Conservation (phyloP, 2,113 vertebrate genomes). For the Nycticryphes semicollaris region DNA sequence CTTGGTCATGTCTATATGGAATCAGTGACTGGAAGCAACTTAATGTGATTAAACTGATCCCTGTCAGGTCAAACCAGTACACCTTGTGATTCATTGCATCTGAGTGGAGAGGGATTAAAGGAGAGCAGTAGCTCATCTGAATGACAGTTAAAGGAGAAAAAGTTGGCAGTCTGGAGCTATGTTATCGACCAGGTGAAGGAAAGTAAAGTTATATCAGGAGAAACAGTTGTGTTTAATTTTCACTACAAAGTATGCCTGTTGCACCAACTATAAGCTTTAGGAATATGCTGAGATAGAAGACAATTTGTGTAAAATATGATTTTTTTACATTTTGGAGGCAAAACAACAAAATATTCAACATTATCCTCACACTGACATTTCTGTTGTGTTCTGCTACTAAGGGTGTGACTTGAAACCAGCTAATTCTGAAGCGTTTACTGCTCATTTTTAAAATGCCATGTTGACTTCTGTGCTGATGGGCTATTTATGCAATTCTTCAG, state of each 20-base stretch:
- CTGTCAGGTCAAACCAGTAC: background rate
- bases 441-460: background rate
- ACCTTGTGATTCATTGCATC: background rate
- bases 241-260: background rate
- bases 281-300: background rate
- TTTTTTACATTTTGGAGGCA: background rate
- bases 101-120: background rate
- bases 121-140: background rate
- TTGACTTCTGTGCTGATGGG: background rate
- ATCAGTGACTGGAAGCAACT: background rate
- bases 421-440: background rate
- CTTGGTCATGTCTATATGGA: background rate
- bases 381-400: background rate
- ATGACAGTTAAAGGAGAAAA: background rate
- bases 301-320: background rate
- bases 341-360: background rate
- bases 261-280: background rate
- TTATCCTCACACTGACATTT: background rate
- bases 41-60: background rate
- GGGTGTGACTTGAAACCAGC: background rate
- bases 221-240: background rate
- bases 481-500: background rate
- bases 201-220: background rate
- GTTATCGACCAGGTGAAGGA: background rate
- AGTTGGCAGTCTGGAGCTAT: background rate